Evolutionary conservation across 1,140 invertebrate genomes (phyloP).

Genomic region (Drosophila kepulauana): DNA sequence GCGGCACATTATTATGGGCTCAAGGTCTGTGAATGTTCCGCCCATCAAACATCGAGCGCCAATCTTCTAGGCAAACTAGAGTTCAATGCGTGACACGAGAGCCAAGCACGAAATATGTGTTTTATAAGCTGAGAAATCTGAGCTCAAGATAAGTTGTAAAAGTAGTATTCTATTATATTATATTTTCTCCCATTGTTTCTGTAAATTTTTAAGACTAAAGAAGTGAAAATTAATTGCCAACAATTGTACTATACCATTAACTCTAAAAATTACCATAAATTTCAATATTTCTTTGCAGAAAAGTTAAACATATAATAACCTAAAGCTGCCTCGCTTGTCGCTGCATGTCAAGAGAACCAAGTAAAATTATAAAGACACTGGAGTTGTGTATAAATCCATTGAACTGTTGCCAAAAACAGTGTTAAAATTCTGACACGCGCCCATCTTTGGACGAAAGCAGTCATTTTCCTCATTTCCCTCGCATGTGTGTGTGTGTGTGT

Average conservation of each 20-base stretch:
- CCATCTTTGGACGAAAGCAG: slow-evolving; percentile 4
- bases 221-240: too few relatives aligned
- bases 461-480: slow-evolving; percentile 28
- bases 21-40: neutral
- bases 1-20: neutral
- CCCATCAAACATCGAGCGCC: neutral
- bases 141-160: too few relatives aligned
- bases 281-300: too few relatives aligned
- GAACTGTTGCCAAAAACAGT: slow-evolving; percentile 19
- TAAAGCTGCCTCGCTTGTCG: neutral
- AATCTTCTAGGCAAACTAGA: neutral
- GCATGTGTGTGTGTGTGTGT: slow-evolving; percentile 21
- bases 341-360: slow-evolving; percentile 7
- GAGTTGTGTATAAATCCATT: slow-evolving; percentile 3
- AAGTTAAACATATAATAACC: too few relatives aligned
- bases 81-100: neutral
- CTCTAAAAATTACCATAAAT: too few relatives aligned
- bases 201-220: too few relatives aligned
- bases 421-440: slow-evolving; percentile 16
- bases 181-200: too few relatives aligned
- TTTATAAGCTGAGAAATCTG: too few relatives aligned
- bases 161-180: too few relatives aligned
- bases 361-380: neutral
- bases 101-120: neutral
- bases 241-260: too few relatives aligned